phyloP scores from a whole-genome alignment of 2,888 invertebrate genomes.

The Diarsia dahlii region DNA sequence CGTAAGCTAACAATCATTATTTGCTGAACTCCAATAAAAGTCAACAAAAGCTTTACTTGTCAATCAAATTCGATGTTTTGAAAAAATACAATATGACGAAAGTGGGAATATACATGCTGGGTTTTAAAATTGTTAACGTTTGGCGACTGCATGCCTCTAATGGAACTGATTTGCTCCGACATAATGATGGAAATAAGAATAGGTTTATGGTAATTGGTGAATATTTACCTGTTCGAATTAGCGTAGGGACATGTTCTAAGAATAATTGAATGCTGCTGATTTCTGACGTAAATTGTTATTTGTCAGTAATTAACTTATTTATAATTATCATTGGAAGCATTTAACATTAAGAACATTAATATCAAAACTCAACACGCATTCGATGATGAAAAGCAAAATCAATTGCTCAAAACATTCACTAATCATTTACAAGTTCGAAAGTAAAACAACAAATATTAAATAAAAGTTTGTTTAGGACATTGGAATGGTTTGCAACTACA shows the following conservation, averaged over 20 bases:
- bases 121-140: slow-evolving; percentile 57
- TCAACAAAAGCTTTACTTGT: slow-evolving; percentile 31
- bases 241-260: slow-evolving; percentile 64
- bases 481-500: slow-evolving; percentile 77
- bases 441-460: slow-evolving; percentile 76
- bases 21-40: slow-evolving; percentile 10
- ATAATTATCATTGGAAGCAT: slow-evolving; percentile 41
- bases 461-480: slow-evolving; percentile 64
- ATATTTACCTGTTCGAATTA: slow-evolving; percentile 66
- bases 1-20: slow-evolving; percentile 13
- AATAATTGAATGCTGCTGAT: slow-evolving; percentile 65
- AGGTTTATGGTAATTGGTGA: slow-evolving; percentile 57
- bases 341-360: slow-evolving; percentile 38
- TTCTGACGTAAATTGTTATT: slow-evolving; percentile 57
- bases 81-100: slow-evolving; percentile 60
- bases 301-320: slow-evolving; percentile 41
- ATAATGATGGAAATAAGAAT: slow-evolving; percentile 63
- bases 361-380: slow-evolving; percentile 77
- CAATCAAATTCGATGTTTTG: slow-evolving; percentile 41
- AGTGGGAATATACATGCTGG: slow-evolving; percentile 71
- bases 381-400: slow-evolving; percentile 74
- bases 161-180: slow-evolving; percentile 64
- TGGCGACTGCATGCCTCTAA: slow-evolving; percentile 77
- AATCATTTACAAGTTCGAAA: slow-evolving; percentile 71
- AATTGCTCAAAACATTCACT: slow-evolving; percentile 72